Evolutionary conservation across 1,140 invertebrate genomes (phyloP), one percentile per base, ranked within the genome.

Genomic region (Lepidotrigona ventralis): DNA sequence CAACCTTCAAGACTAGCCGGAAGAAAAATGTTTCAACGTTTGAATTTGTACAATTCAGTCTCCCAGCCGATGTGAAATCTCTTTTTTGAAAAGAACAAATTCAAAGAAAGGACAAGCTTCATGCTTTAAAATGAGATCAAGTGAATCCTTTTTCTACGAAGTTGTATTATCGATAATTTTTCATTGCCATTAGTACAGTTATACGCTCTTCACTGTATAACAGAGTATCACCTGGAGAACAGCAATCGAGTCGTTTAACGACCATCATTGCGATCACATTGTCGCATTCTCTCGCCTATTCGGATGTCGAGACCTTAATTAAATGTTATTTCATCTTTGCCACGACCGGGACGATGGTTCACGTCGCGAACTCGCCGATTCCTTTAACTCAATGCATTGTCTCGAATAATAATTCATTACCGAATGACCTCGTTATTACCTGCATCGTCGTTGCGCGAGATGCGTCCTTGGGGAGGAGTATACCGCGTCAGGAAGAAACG

Each of bases 351-450:
- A 54, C 39, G 14, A 21, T 39, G 58, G 15, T 86, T 77, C 66
- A 33, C 26, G 58, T 33, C 26, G 54, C 60, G 21, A 51, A 54
- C 29, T 54, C 76, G 29, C 51, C 54, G 66, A 29, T 56, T 51
- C 53, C 78, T 77, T 79, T 79, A 87, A 87, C 81, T 81, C 56
- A 70, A 64, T 19, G 75, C 39, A 29, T 58, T 77, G 53, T 63
- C 63, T 53, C 71, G 51, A 70, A 86, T 84, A 87, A 87, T 74
- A 87, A 81, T 88, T 84, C 73, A 87, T 87, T 71, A 81, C 19
- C 53, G 29, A 83, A 78, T 78, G 29, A 60, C 39, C 51, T n/a
- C n/a, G n/a, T n/a, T n/a, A n/a, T n/a, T n/a, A n/a, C n/a, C 4
- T 51, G 66, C 64, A 53, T 73, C 53, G n/a, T 58, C 46, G 60